A percentile compares a stretch with the other conserved stretches of the same genome.
Conservation (phyloP, 2,888 invertebrate species). For the Bhutanitis thaidina region DNA sequence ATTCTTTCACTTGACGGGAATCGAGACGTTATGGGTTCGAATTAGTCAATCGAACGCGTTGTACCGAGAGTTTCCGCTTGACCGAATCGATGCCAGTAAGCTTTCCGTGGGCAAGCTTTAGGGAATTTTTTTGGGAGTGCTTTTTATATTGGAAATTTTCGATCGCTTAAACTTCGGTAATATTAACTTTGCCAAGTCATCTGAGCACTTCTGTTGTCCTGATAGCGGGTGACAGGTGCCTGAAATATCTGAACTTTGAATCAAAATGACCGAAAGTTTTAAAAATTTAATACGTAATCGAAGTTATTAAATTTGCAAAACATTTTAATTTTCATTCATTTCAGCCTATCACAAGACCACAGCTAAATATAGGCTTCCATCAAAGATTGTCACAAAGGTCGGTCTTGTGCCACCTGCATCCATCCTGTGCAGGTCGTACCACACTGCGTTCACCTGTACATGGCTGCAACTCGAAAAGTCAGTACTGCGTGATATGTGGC, state of each 20-base stretch:
- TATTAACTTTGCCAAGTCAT: conserved; percentile 20
- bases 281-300: no score
- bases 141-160: conserved; percentile 5
- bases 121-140: conserved; percentile 1
- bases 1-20: conserved; percentile 12
- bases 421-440: no score
- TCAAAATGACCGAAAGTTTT: no score
- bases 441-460: no score
- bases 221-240: conserved; percentile 13
- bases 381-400: no score
- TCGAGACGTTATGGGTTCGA: conserved; percentile 21
- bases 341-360: no score
- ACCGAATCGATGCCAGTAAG: conserved; percentile 29
- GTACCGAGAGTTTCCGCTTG: conserved; percentile 24
- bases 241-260: neutral
- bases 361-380: no score
- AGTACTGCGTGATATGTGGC: no score
- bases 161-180: conserved; percentile 16
- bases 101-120: conserved; percentile 28
- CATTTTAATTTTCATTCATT: no score
- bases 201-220: conserved; percentile 10
- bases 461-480: no score
- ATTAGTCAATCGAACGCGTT: conserved; percentile 21
- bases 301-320: no score
- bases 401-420: no score